Evolutionary conservation across 2,113 vertebrate species (phyloP), one percentile per base, ranked within the genome.

Genomic region (Lasiurus borealis): DNA sequence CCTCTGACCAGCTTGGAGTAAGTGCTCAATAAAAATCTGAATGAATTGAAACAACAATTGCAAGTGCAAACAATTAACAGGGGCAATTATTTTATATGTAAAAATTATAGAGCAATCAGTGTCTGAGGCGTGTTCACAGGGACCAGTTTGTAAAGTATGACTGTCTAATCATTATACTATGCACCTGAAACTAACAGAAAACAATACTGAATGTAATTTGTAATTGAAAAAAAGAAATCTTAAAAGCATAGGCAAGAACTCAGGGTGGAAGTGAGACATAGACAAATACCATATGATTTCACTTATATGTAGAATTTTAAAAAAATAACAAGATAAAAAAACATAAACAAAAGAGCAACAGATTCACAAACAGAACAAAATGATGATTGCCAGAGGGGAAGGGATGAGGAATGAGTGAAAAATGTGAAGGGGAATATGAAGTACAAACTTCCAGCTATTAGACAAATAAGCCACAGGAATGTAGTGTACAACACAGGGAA

Each of bases 151-250:
- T 52, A n/a, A 77, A 52, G 27, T 48, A 50, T 76, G 31, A n/a
- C 10, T 10, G 46, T 19, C 75, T n/a, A 52, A 12, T 18, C 29
- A n/a, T 48, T 12, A 52, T 12, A 3, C 9, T 77, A 48, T 52
- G 18, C 18, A 77, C 29, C 75, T 52, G 46, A n/a, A 77, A 52
- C 75, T 77, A 52, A 77, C 9, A 52, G 75, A 52, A 52, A 52
- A 77, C 52, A 77, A n/a, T 50, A 50, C 0, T 77, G 46, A n/a
- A 48, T 77, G 75, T 77, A 48, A 77, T 50, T 29, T 50, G 29
- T n/a, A 50, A 77, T 77, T 50, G 75, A 50, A 50, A 77, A 77
- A 94, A 96, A 88, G 27, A 93, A 31, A 78, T 19, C 78, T 90
- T 78, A 57, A 88, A 62, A 78, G 8, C 8, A 5, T 5, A 95